Percentiles rank a stretch among this genome's conserved stretches.
Evolutionary conservation across 2,113 vertebrate species (phyloP).

Genomic region (Solea senegalensis): DNA sequence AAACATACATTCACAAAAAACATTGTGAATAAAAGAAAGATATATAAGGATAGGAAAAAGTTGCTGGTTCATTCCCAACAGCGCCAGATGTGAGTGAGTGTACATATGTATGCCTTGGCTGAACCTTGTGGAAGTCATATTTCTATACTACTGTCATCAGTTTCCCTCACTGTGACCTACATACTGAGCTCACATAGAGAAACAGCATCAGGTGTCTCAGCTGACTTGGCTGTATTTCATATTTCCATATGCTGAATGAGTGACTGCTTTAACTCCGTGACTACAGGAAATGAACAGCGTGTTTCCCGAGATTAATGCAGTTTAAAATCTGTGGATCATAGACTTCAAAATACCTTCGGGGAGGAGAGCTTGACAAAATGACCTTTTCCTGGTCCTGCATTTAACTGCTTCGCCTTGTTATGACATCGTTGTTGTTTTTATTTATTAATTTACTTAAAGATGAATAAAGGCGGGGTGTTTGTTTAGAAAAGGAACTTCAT

Average conservation of each 20-base stretch:
- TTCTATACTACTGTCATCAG: conserved; percentile 10
- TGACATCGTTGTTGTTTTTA: too few species aligned
- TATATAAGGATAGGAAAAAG: too few species aligned
- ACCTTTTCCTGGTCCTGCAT: background rate
- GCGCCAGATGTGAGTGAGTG: background rate
- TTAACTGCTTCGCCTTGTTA: too few species aligned
- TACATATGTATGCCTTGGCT: background rate
- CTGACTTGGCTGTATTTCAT: conserved; percentile 12
- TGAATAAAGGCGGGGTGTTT: background rate
- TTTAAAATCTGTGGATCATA: background rate
- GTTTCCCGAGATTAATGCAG: background rate
- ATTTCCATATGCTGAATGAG: background rate
- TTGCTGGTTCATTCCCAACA: background rate
- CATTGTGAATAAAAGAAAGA: too few species aligned
- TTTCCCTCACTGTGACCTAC: conserved; percentile 26
- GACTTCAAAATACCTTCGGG: background rate
- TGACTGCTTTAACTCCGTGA: background rate
- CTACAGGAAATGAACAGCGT: conserved; percentile 20
- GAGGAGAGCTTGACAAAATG: background rate
- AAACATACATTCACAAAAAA: too few species aligned
- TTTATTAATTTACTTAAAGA: background rate
- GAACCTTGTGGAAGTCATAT: conserved; percentile 12
- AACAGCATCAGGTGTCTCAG: conserved; percentile 8
- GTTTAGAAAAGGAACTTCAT: background rate
- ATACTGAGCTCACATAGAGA: background rate